Evolutionary conservation across 2,888 invertebrate species (phyloP).

Genomic region (Rhyacophila evoluta): DNA sequence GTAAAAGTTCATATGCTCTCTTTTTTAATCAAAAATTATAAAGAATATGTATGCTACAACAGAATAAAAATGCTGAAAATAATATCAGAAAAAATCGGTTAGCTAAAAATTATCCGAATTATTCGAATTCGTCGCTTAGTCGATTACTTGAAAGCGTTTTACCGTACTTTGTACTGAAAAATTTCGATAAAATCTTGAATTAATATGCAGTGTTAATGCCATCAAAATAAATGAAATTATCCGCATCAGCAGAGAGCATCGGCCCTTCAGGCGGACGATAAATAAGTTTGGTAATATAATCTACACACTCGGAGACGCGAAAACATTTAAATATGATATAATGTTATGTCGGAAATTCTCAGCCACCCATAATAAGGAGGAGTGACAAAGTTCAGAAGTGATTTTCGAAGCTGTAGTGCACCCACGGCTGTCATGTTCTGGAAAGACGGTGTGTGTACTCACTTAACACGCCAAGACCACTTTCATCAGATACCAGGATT

Average conservation of each 20-base stretch:
- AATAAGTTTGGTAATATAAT: constrained; percentile 32
- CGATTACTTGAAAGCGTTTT: too few species aligned
- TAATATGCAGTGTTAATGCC: background rate
- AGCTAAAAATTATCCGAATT: too few species aligned
- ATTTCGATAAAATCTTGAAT: background rate
- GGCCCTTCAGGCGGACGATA: constrained; percentile 14
- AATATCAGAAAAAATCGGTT: too few species aligned
- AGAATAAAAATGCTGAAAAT: too few species aligned
- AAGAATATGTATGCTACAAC: background rate
- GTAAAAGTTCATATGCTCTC: background rate
- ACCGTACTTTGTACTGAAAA: background rate
- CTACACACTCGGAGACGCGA: background rate
- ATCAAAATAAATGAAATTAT: background rate
- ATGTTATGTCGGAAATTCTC: constrained; percentile 23
- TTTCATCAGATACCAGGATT: background rate
- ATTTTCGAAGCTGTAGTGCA: constrained; percentile 30
- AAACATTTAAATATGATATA: constrained; percentile 30
- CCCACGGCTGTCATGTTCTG: constrained; percentile 32
- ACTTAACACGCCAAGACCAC: background rate
- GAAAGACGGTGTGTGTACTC: constrained; percentile 8
- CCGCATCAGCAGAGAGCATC: background rate
- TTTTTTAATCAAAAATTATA: too few species aligned
- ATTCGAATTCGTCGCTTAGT: too few species aligned
- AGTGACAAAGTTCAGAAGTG: constrained; percentile 37
- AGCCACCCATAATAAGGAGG: background rate